These are phyloP conservation scores for Deroplatys truncata DNA, from an alignment of 2,888 invertebrate species.

Conservation along the genomic window DNA sequence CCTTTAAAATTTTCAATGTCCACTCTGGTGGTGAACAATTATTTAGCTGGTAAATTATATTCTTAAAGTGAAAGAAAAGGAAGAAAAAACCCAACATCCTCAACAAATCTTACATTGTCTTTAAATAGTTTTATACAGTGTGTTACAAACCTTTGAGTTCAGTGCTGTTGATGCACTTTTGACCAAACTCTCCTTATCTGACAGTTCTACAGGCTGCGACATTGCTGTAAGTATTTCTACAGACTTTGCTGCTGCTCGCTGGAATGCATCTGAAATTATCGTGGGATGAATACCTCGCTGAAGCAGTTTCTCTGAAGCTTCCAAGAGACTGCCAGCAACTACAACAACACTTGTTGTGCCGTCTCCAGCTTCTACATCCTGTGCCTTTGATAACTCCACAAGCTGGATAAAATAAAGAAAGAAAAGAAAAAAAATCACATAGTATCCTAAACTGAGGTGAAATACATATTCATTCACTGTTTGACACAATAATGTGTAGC, in stretches of 20 bases:
- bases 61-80: too few species aligned
- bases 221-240: slow-evolving; percentile 76
- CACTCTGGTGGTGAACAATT: too few species aligned
- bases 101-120: too few species aligned
- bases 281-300: slow-evolving; percentile 96
- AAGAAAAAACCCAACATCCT: too few species aligned
- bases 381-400: slow-evolving; percentile 96
- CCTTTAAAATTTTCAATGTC: too few species aligned
- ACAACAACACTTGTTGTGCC: slow-evolving; percentile 99
- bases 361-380: slow-evolving; percentile 98
- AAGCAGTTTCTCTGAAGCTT: slow-evolving; percentile 88
- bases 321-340: slow-evolving; percentile 91
- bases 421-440: neutral
- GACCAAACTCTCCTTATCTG: slow-evolving; percentile 80
- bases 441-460: neutral
- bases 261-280: slow-evolving; percentile 94
- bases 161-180: slow-evolving; percentile 97
- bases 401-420: slow-evolving; percentile 54
- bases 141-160: slow-evolving; percentile 75
- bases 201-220: slow-evolving; percentile 80
- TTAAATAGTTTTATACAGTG: too few species aligned
- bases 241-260: slow-evolving; percentile 73
- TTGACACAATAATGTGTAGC: neutral
- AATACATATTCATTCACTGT: neutral
- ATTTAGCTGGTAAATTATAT: too few species aligned